Percentiles rank a stretch among this genome's conserved stretches.
Conservation (phyloP, 2,113 vertebrate genomes). For the Crotophaga sulcirostris region DNA sequence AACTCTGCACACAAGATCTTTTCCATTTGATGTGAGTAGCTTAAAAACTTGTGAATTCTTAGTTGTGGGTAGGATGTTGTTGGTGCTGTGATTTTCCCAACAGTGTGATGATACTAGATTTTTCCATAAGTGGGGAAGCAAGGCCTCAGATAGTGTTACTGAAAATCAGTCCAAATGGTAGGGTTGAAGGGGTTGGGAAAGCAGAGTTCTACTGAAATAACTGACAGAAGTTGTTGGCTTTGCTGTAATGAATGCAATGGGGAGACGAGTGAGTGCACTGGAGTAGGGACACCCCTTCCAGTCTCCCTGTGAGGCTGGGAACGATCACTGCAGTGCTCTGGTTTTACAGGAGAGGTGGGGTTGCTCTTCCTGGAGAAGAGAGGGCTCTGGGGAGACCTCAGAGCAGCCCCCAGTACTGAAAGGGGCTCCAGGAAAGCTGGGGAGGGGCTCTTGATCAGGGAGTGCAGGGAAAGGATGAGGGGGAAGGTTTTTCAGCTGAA, state of each 20-base stretch:
- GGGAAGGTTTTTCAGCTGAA: too few species aligned
- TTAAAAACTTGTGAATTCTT: background rate
- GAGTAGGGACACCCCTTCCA: background rate
- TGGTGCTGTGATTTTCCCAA: background rate
- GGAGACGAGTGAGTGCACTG: background rate
- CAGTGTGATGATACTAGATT: background rate
- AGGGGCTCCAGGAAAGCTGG: too few species aligned
- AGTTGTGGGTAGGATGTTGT: background rate
- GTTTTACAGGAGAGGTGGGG: background rate
- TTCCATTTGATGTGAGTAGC: background rate
- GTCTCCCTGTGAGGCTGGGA: background rate
- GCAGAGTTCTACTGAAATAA: background rate
- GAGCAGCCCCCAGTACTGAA: too few species aligned
- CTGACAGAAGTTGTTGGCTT: background rate
- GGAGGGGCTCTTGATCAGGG: too few species aligned
- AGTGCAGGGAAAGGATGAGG: too few species aligned
- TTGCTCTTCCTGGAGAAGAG: too few species aligned
- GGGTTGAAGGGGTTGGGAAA: background rate
- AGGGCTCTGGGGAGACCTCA: too few species aligned
- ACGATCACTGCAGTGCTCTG: background rate
- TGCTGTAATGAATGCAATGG: background rate
- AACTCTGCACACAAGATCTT: background rate
- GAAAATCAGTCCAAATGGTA: background rate
- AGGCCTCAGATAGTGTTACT: accelerated
- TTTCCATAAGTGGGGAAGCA: background rate